These are phyloP conservation scores for Celastrina argiolus DNA, from an alignment of 2,888 invertebrate species.

Conservation along the genomic window DNA sequence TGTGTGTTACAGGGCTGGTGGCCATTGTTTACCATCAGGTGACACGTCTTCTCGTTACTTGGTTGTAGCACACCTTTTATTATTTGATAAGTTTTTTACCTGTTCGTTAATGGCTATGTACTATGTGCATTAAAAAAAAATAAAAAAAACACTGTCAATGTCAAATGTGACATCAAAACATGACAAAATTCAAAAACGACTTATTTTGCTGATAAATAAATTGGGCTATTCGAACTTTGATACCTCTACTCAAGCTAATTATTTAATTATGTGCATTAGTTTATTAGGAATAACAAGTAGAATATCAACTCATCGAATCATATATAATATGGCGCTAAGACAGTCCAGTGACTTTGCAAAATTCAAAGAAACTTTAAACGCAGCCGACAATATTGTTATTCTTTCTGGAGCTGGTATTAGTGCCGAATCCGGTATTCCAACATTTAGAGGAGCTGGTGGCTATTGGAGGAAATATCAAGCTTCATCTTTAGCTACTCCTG, in stretches of 20 bases:
- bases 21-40: no score
- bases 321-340: slow-evolving; percentile 41
- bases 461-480: slow-evolving; percentile 88
- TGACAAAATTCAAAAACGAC: no score
- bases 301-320: slow-evolving; percentile 26
- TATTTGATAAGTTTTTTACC: no score
- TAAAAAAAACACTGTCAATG: no score
- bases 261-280: slow-evolving; percentile 41
- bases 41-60: no score
- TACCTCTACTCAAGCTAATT: neutral
- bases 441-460: slow-evolving; percentile 89
- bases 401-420: slow-evolving; percentile 89
- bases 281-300: slow-evolving; percentile 38
- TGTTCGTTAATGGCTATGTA: no score
- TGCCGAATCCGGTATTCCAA: slow-evolving; percentile 92
- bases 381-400: slow-evolving; percentile 81
- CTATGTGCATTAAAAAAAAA: no score
- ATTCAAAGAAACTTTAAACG: slow-evolving; percentile 78
- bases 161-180: no score
- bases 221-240: neutral
- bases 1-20: no score
- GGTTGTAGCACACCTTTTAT: no score
- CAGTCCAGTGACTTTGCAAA: slow-evolving; percentile 61
- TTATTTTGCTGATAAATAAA: no score
- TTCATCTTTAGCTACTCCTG: slow-evolving; percentile 81